phyloP scores from a whole-genome alignment of 1,140 invertebrate genomes.

The Drosophila lacteicornis region DNA sequence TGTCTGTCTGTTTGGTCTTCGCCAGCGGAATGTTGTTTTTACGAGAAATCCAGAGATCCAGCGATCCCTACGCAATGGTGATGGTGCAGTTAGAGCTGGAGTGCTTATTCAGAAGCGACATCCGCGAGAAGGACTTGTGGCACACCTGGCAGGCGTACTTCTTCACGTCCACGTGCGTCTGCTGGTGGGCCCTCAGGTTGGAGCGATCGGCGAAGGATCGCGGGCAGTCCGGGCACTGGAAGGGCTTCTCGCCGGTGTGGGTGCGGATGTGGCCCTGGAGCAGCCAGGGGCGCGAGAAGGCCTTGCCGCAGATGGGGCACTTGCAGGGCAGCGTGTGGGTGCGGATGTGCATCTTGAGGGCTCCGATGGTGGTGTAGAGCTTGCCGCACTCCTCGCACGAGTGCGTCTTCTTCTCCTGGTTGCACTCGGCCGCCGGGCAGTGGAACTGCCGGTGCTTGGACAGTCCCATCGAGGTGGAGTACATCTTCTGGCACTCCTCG shows the following conservation, averaged over 20 bases:
- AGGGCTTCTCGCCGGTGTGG: slow-evolving; percentile 96
- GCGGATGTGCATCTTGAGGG: slow-evolving; percentile 89
- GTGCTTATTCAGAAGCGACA: slow-evolving; percentile 97
- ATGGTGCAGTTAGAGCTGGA: slow-evolving; percentile 84
- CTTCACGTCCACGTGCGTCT: slow-evolving; percentile 87
- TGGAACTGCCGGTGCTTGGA: slow-evolving; percentile 98
- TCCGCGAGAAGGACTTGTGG: slow-evolving; percentile 90
- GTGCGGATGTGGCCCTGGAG: slow-evolving; percentile 97
- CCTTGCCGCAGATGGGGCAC: slow-evolving; percentile 97
- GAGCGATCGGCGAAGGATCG: slow-evolving; percentile 98
- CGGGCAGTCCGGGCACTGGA: slow-evolving; percentile 96
- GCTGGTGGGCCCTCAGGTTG: slow-evolving; percentile 89
- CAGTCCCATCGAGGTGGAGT: slow-evolving; percentile 97
- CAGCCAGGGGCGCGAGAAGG: slow-evolving; percentile 98
- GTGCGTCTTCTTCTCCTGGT: slow-evolving; percentile 86
- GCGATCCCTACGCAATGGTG: slow-evolving; percentile 68
- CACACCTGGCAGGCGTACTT: slow-evolving; percentile 86
- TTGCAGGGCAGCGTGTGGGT: slow-evolving; percentile 97
- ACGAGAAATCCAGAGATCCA: not conserved
- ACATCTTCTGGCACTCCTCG: slow-evolving; percentile 96
- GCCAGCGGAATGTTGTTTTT: slow-evolving; percentile 74
- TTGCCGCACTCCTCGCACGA: slow-evolving; percentile 86
- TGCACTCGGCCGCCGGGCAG: slow-evolving; percentile 88
- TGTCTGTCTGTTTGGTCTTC: slow-evolving; percentile 73
- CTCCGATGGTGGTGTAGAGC: slow-evolving; percentile 87